phyloP scores from a whole-genome alignment of 2,888 invertebrate species.

The Dasysyrphus tricinctus region DNA sequence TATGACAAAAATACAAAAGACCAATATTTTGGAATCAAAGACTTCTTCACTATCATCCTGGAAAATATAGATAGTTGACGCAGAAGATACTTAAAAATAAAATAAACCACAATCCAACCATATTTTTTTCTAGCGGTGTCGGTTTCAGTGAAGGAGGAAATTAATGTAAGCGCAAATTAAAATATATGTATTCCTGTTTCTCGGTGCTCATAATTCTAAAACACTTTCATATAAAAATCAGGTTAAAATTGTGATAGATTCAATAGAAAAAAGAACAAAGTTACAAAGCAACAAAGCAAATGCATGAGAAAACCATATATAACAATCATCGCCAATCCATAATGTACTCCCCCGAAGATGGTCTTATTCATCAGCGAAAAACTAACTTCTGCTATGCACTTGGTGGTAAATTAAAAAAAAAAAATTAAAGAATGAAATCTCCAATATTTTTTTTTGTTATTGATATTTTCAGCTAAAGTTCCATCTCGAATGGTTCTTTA shows the following conservation, averaged over 20 bases:
- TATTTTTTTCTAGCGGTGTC: background rate
- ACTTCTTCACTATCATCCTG: conserved; percentile 30
- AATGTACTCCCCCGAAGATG: conserved; percentile 46
- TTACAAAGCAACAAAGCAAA: background rate
- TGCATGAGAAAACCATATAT: conserved; percentile 16
- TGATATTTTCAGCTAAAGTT: conserved; percentile 84
- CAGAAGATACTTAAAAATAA: background rate
- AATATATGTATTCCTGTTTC: background rate
- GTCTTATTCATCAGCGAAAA: conserved; percentile 39
- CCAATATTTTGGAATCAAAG: conserved; percentile 43
- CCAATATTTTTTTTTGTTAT: background rate
- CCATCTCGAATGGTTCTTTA: conserved; percentile 89
- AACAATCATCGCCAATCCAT: conserved; percentile 10
- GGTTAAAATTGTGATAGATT: background rate
- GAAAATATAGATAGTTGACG: conserved; percentile 26
- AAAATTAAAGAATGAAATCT: background rate
- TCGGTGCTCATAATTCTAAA: background rate
- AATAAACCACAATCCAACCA: background rate
- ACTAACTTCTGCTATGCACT: conserved; percentile 69
- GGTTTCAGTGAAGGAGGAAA: background rate
- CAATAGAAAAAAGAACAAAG: background rate
- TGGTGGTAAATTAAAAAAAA: conserved; percentile 58
- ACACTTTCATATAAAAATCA: background rate
- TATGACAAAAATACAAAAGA: conserved; percentile 42
- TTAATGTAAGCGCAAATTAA: background rate